These are phyloP conservation scores for Amblyjoppa fuscipennis DNA, from an alignment of 2,888 invertebrate species.

Conservation along the genomic window DNA sequence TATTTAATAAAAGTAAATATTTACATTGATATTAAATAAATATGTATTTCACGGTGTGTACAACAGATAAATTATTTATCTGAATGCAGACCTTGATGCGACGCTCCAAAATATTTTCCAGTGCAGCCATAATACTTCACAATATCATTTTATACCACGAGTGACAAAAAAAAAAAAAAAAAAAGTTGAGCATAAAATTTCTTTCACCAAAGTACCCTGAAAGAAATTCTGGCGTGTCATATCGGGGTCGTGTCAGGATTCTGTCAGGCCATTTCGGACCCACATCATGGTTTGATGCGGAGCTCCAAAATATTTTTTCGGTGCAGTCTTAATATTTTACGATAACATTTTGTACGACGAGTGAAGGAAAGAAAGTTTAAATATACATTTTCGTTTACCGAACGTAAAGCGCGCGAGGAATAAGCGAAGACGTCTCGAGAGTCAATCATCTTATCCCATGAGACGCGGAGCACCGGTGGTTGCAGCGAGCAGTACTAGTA, in stretches of 20 bases:
- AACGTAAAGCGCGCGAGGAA: constrained; percentile 38
- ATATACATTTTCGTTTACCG: constrained; percentile 49
- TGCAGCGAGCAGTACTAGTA: constrained; percentile 36
- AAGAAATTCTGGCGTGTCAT: no score
- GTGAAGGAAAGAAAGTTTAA: background rate
- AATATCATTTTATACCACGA: background rate
- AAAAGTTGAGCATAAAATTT: no score
- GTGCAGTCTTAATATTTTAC: background rate
- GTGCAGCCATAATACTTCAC: background rate
- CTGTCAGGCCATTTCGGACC: no score
- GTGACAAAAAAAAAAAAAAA: no score
- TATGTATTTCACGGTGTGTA: no score
- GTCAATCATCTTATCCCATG: constrained; percentile 51
- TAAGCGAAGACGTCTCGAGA: constrained; percentile 59
- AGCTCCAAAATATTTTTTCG: background rate
- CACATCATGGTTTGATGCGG: no score
- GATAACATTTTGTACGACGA: constrained; percentile 16
- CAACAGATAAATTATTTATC: no score
- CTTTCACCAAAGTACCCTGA: no score
- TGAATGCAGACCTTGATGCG: no score
- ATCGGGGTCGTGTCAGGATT: no score
- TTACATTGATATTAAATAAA: no score
- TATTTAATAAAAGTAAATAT: no score
- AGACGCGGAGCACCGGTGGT: constrained; percentile 31
- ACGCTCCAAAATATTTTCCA: background rate